These are phyloP conservation scores for Thalassaphorura encarpata DNA, from an alignment of 1,140 invertebrate species.

Conservation along the genomic window DNA sequence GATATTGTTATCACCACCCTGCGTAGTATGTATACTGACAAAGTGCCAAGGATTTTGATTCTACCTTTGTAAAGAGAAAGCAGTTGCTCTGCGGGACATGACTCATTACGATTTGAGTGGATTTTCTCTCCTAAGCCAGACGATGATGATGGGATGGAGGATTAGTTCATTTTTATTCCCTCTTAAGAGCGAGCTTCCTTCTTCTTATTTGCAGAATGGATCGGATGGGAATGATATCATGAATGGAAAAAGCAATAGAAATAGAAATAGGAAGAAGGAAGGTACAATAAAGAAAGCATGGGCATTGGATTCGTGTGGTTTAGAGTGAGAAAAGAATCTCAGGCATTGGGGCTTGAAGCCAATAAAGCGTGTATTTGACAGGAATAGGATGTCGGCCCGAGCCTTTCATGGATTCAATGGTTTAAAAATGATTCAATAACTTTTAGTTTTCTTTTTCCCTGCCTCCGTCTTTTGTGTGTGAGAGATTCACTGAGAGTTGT, in stretches of 20 bases:
- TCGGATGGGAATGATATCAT: too few relatives aligned
- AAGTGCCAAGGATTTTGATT: not conserved
- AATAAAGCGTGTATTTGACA: conserved; percentile 33
- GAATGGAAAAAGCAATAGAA: too few relatives aligned
- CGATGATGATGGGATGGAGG: too few relatives aligned
- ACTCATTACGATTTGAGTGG: too few relatives aligned
- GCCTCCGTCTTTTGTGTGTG: conserved; percentile 5
- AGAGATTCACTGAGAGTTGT: not conserved
- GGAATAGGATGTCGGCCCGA: conserved; percentile 24
- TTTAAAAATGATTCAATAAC: conserved; percentile 34
- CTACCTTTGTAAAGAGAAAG: not conserved
- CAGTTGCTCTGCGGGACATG: too few relatives aligned
- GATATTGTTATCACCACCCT: too few relatives aligned
- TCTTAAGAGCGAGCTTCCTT: not conserved
- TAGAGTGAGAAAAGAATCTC: not conserved
- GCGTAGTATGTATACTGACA: not conserved
- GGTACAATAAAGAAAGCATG: not conserved
- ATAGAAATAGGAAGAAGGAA: too few relatives aligned
- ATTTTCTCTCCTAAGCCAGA: too few relatives aligned
- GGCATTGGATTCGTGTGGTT: not conserved
- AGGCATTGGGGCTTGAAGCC: conserved; percentile 27
- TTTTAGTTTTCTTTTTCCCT: conserved; percentile 28
- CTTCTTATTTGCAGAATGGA: too few relatives aligned
- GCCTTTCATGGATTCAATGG: conserved; percentile 22
- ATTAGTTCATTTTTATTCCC: not conserved